phyloP scores from a whole-genome alignment of 2,113 vertebrate genomes.

The Chaetodon trifascialis region DNA sequence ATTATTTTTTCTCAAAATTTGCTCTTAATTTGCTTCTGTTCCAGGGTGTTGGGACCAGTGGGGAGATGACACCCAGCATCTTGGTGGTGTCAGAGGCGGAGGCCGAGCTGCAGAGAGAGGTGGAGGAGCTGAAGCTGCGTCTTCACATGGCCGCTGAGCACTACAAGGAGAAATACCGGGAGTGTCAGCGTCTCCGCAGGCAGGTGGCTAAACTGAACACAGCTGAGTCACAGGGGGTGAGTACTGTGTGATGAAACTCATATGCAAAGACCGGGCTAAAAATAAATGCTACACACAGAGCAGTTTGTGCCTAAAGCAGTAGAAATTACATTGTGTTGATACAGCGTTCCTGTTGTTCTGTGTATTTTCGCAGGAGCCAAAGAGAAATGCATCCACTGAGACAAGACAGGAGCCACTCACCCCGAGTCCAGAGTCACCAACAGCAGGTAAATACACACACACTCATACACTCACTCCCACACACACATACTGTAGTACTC shows the following conservation, averaged over 20 bases:
- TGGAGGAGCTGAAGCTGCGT: constrained; percentile 97
- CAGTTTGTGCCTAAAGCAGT: background rate
- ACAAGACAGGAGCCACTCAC: constrained; percentile 70
- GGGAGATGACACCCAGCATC: constrained; percentile 53
- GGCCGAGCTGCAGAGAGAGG: constrained; percentile 95
- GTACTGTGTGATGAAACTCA: constrained; percentile 24
- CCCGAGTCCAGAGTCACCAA: constrained; percentile 78
- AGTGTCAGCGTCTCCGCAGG: constrained; percentile 95
- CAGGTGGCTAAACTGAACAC: constrained; percentile 91
- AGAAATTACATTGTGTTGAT: background rate
- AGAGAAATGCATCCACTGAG: constrained; percentile 79
- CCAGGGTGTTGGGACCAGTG: constrained; percentile 79
- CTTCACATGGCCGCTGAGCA: constrained; percentile 99
- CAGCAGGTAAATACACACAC: constrained; percentile 66
- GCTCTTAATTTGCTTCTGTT: background rate
- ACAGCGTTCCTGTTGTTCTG: background rate
- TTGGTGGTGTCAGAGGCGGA: constrained; percentile 83
- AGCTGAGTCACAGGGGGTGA: constrained; percentile 87
- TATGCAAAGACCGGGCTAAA: too few relatives aligned
- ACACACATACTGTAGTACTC: background rate
- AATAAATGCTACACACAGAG: background rate
- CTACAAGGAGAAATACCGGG: constrained; percentile 98
- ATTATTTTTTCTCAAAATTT: background rate
- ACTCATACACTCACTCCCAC: background rate
- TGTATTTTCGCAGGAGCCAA: constrained; percentile 75